Evolutionary conservation across 2,888 invertebrate genomes (phyloP), one percentile per base, ranked within the genome.

Genomic region (Synanthedon vespiformis): DNA sequence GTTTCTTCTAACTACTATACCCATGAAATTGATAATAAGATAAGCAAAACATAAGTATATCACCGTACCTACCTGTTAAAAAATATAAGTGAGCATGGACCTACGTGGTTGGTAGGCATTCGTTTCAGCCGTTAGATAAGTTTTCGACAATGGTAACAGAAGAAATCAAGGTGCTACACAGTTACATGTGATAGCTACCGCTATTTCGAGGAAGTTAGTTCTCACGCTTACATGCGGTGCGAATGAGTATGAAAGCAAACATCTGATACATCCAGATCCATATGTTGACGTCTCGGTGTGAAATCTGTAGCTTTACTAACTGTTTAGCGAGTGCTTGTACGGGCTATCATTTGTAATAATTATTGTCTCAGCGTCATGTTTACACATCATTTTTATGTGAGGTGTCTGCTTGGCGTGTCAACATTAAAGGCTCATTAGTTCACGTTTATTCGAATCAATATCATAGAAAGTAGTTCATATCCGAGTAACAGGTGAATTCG

Each of bases 251-350:
- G 77, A 85, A 76, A 79, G 81, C 74, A 86, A 85, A 86, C 78
- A 85, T 76, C 74, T 70, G 78, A 78, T 81, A 78, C 75, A 86
- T 86, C 87, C 84, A 87, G 87, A 87, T 87, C 86, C 87, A 87
- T 87, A 86, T 77, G 84, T 86, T 87, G 85, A 74, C 86, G 81
- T 74, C 77, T 81, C 80, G 75, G 87, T 86, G 87, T 86, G 87
- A 87, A 87, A 85, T 84, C 78, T 87, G 78, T 85, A 85, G 80
- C 86, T 86, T 86, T 86, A 83, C 87, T 74, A 75, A 85, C 83
- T 86, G 80, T 86, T 87, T 87, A 87, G 86, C 86, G 72, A 80
- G 61, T 73, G 73, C 59, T 67, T 68, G 74, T 81, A 81, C 82
- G 77, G 74, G 77, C 81, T 82, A 86, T 86, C 86, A 85, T 85